Conservation (phyloP, 2,113 vertebrate species). For the Scomber scombrus region DNA sequence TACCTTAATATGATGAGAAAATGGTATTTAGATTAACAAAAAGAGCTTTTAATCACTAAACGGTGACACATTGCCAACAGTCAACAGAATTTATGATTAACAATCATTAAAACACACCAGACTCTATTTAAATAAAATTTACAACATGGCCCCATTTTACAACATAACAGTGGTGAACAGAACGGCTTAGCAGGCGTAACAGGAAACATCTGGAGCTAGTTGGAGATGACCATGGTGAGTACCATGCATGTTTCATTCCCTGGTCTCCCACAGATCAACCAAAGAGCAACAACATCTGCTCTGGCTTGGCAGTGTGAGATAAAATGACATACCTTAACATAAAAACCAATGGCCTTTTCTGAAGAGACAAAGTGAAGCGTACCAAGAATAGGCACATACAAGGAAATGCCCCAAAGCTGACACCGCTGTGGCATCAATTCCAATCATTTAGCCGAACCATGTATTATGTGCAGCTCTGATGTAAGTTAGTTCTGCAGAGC, state of each 20-base stretch:
- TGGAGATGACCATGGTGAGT: slow-evolving; percentile 45
- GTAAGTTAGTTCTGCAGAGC: slow-evolving; percentile 10
- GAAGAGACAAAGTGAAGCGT: slow-evolving; percentile 2
- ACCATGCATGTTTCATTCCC: slow-evolving; percentile 58
- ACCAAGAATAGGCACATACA: slow-evolving; percentile 17
- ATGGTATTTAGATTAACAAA: background rate
- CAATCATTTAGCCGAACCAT: slow-evolving; percentile 18
- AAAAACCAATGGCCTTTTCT: slow-evolving; percentile 31
- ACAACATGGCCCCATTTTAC: slow-evolving; percentile 51
- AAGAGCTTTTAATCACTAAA: slow-evolving; percentile 6
- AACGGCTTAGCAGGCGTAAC: slow-evolving; percentile 53
- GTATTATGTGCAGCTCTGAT: slow-evolving; percentile 19
- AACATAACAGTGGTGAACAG: slow-evolving; percentile 23
- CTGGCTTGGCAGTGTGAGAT: slow-evolving; percentile 35
- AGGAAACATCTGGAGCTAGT: slow-evolving; percentile 79
- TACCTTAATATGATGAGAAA: background rate
- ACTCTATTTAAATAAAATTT: slow-evolving; percentile 38
- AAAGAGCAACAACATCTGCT: slow-evolving; percentile 69
- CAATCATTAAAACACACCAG: slow-evolving; percentile 20
- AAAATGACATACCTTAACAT: slow-evolving; percentile 34
- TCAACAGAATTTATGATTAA: slow-evolving; percentile 25
- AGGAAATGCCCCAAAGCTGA: slow-evolving; percentile 33
- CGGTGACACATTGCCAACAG: slow-evolving; percentile 7
- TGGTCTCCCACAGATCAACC: slow-evolving; percentile 53
- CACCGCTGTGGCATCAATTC: slow-evolving; percentile 1